Conservation (phyloP, 1,140 invertebrate genomes). For the Rhopalosiphum padi region DNA sequence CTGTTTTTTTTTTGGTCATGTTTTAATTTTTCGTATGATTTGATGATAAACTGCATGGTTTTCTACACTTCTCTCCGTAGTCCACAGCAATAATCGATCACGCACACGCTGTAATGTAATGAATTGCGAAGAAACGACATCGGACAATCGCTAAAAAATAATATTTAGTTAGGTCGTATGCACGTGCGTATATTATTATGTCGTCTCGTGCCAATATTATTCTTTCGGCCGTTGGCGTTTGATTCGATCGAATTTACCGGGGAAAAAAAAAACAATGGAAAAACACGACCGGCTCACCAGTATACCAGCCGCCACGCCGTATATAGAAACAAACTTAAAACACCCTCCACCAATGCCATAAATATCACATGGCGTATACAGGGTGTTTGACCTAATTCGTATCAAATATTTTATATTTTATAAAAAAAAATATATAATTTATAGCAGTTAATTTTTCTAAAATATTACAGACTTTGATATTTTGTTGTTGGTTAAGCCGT, state of each 20-base stretch:
- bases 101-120: background rate
- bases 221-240: background rate
- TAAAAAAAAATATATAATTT: background rate
- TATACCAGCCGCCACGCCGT: background rate
- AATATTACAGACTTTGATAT: no score
- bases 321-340: background rate
- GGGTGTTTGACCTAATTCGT: background rate
- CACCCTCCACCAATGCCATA: background rate
- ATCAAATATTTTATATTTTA: background rate
- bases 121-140: background rate
- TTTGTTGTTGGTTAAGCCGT: no score
- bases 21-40: background rate
- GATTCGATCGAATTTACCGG: slow-evolving; percentile 1
- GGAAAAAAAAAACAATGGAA: background rate
- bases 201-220: background rate
- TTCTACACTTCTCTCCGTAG: background rate
- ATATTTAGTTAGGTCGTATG: background rate
- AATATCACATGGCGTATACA: background rate
- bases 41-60: background rate
- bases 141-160: background rate
- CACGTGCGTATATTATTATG: background rate
- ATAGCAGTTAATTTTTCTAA: no score
- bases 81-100: background rate
- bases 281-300: background rate
- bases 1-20: background rate